Percentiles rank a stretch among this genome's conserved stretches.
phyloP scores from a whole-genome alignment of 2,113 vertebrate genomes.

The Sminthopsis crassicaudata region DNA sequence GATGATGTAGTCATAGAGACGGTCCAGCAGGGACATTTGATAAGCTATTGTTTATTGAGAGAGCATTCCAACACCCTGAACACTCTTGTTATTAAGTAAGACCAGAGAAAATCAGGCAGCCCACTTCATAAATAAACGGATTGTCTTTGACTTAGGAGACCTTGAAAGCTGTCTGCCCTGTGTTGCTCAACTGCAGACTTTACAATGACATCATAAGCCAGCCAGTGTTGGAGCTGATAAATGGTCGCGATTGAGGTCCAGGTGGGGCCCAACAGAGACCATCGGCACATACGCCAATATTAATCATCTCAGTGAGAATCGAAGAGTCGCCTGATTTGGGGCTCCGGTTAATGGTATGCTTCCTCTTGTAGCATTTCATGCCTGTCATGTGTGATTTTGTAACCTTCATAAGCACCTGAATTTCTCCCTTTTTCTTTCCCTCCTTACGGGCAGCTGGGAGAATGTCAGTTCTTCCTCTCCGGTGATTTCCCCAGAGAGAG shows the following conservation, averaged over 20 bases:
- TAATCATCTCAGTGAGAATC: not conserved
- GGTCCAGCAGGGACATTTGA: not conserved
- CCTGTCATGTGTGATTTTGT: not conserved
- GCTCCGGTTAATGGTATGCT: not conserved
- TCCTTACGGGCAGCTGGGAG: not conserved
- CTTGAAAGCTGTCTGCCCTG: not conserved
- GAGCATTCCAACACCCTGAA: not conserved
- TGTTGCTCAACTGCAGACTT: not conserved
- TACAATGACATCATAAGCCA: not conserved
- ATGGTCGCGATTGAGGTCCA: not conserved
- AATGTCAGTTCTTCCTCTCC: not conserved
- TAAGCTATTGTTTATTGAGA: not conserved
- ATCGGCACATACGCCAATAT: not conserved
- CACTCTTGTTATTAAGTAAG: not conserved
- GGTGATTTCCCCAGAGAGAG: not conserved
- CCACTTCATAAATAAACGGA: not conserved
- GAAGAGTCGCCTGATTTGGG: not conserved
- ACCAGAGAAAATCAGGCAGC: not conserved
- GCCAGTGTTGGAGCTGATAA: not conserved
- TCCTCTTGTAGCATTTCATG: not conserved
- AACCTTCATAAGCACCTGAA: not conserved
- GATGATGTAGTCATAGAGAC: not conserved
- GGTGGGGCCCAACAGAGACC: not conserved
- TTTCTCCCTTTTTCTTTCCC: not conserved
- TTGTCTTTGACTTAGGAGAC: not conserved